Base-by-base conservation (phyloP, 2,113 vertebrate genomes). In the Lethenteron camtschaticum region DNA sequence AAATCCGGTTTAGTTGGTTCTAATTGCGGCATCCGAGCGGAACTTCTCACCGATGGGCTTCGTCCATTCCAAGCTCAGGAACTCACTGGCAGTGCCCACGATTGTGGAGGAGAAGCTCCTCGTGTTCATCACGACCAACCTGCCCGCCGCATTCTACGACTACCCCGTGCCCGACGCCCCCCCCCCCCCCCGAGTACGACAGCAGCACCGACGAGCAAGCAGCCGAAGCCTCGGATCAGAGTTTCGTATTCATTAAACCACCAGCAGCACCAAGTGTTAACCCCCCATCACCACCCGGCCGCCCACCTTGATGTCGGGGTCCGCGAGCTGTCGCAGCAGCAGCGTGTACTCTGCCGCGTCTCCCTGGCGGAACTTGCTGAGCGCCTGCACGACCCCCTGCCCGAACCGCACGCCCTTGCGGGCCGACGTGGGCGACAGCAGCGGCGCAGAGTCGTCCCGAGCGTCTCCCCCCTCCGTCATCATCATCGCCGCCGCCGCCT, bases 231-330 rank as follows among this genome's bases (percentile, higher is more conserved):
- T 24, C 3, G 24, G 24, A 24, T 24, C 24, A 24, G 24, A 24
- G 24, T 24, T 4, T 24, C 55, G 18, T 58, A 24, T 24, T 60
- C 55, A 69, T 57, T 2, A 11, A 63, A 66, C 18, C 56, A 69
- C 18, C 68, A 18, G 16, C 16, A 18, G 16, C 16, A 18, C 16
- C 16, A 2, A 10, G 56, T 12, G 18, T 2, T n/a, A 56, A 72
- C 72, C 81, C 24, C 24, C 24, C 24, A 24, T 24, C 24, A 24
- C 3, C 24, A 24, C 24, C 24, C 3, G 24, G 24, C 24, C 24
- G 24, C 24, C 24, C 24, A 94, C 94, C 86, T 96, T 99, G 73
- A 99, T 95, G 3, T 95, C 88, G 6, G 90, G 86, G 79, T 99
- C 90, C 70, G 81, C 81, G 73, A 99, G 78, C 75, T 99, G 94